Conservation (phyloP, 2,888 invertebrate species). For the Ichneumoninae sp. region DNA sequence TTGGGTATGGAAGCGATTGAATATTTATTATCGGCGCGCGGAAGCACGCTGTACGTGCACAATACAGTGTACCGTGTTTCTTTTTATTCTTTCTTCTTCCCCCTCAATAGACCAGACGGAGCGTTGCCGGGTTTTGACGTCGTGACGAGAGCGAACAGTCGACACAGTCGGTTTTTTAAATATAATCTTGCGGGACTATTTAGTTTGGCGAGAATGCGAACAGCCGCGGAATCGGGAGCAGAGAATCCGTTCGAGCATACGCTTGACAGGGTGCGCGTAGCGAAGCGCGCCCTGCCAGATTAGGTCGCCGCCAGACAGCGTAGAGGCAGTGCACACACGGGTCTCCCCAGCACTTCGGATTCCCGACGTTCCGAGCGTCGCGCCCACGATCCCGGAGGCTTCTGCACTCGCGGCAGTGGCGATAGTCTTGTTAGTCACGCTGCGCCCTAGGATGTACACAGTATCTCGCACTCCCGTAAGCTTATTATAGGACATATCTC, state of each 20-base stretch:
- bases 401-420: constrained; percentile 72
- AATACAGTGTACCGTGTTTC: neutral
- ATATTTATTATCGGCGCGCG: constrained; percentile 18
- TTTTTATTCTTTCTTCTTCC: neutral
- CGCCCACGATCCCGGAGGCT: constrained; percentile 73
- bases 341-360: constrained; percentile 68
- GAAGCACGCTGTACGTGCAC: neutral
- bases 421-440: constrained; percentile 80
- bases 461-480: constrained; percentile 63
- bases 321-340: constrained; percentile 68
- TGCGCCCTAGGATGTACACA: constrained; percentile 63
- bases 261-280: constrained; percentile 56
- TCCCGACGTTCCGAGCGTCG: constrained; percentile 64
- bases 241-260: constrained; percentile 51
- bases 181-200: neutral
- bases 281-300: constrained; percentile 60
- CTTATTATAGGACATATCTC: constrained; percentile 71
- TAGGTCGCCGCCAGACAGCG: constrained; percentile 64
- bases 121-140: constrained; percentile 15
- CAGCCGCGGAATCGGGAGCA: constrained; percentile 38
- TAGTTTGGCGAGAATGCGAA: constrained; percentile 1
- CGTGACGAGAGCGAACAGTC: neutral
- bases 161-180: neutral
- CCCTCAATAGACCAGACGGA: neutral
- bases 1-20: neutral